Evolutionary conservation across 2,888 invertebrate species (phyloP).

Genomic region (Pristionchus mayeri): DNA sequence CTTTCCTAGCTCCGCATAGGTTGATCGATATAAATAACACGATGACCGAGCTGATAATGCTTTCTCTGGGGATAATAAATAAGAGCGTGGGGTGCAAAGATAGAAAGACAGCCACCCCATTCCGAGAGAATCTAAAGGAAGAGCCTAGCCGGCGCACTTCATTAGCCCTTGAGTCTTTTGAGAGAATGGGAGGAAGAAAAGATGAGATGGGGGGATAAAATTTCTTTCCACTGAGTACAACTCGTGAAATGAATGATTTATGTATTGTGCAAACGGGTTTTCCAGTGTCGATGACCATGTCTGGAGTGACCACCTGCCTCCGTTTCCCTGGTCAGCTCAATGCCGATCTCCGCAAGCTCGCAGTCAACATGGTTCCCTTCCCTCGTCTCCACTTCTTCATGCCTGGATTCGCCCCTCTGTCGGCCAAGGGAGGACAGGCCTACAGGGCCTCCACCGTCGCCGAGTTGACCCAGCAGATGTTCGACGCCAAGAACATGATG

Average conservation of each 20-base stretch:
- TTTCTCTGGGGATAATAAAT: not conserved
- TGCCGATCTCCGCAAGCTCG: slow-evolving; percentile 85
- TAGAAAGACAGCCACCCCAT: not conserved
- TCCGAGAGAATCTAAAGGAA: slow-evolving; percentile 16
- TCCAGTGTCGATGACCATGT: slow-evolving; percentile 79
- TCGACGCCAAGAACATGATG: slow-evolving; percentile 81
- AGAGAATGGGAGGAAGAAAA: not conserved
- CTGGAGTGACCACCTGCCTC: slow-evolving; percentile 81
- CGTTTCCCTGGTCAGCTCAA: slow-evolving; percentile 77
- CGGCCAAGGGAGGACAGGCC: slow-evolving; percentile 81
- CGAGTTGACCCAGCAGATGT: slow-evolving; percentile 84
- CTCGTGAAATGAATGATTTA: not conserved
- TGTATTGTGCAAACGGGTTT: not conserved
- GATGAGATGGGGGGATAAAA: not conserved
- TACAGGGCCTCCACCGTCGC: slow-evolving; percentile 83
- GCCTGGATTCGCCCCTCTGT: slow-evolving; percentile 88
- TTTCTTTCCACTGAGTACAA: not conserved
- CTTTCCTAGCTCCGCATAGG: too few species aligned
- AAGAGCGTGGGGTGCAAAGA: not conserved
- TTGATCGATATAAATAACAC: slow-evolving; percentile 1
- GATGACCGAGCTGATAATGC: slow-evolving; percentile 25
- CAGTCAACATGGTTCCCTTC: slow-evolving; percentile 92
- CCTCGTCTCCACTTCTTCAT: slow-evolving; percentile 82
- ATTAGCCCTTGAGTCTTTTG: slow-evolving; percentile 13
- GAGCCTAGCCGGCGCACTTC: slow-evolving; percentile 30